Evolutionary conservation across 2,888 invertebrate species (phyloP), one percentile per base, ranked within the genome.

Genomic region (Hedychridium roseum): DNA sequence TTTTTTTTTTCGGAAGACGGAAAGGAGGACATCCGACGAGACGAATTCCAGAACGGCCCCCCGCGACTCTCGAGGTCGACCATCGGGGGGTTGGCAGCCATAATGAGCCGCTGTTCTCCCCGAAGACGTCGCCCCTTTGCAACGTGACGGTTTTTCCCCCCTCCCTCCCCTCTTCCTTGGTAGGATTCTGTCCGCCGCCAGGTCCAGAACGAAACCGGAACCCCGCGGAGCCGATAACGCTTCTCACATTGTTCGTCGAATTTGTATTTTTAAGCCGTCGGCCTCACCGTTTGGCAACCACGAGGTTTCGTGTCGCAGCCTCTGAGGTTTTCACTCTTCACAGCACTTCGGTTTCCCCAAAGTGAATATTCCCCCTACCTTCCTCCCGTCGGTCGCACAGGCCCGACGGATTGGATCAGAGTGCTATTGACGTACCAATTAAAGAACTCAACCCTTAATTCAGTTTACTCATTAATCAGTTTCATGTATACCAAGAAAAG

Each of bases 51-150:
- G 60, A 58, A 49, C 57, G 62, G 43, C 66, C 64, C 63, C 70
- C 69, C 51, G 64, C 56, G 68, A 68, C 41, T 53, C 52, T 60
- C 57, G 70, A 73, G 69, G 72, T 66, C 64, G 56, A 68, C 61
- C 71, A 51, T 65, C 73, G 67, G 74, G 73, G 64, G 69, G 67
- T 69, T 73, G 72, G 69, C 71, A 70, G 57, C 66, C 71, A 68
- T 74, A 76, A 77, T 74, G 74, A 74, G 66, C 56, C 70, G 57
- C 60, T 54, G 62, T n/a, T n/a, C 53, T 66, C 60, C 63, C 60
- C 63, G 54, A 62, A 57, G 53, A 48, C 50, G 51, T 59, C 58
- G 49, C 60, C 47, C 46, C 42, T 43, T 55, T 43, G 43, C 45
- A 35, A 38, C 39, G 44, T 27, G 46, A 51, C 43, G 41, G 28